phyloP scores from a whole-genome alignment of 2,113 vertebrate species.

The Poeciliopsis turrubarensis region DNA sequence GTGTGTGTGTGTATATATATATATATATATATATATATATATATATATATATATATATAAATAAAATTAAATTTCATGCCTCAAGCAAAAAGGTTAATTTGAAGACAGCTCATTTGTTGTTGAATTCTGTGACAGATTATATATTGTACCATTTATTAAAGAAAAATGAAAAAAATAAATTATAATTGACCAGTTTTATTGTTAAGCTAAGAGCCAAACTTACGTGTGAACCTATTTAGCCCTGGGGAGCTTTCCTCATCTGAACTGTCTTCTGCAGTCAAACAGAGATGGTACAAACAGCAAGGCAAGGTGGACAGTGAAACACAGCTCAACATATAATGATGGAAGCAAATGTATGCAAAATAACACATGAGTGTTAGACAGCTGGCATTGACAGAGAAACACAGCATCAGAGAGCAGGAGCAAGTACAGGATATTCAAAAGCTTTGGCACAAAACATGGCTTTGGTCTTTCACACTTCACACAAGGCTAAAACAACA shows the following conservation, averaged over 20 bases:
- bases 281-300: slow-evolving; percentile 78
- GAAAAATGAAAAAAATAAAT: too few species aligned
- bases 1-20: too few species aligned
- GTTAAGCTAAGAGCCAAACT: slow-evolving; percentile 65
- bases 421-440: slow-evolving; percentile 10
- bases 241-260: slow-evolving; percentile 77
- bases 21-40: too few species aligned
- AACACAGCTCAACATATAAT: slow-evolving; percentile 51
- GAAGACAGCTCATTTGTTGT: too few species aligned
- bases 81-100: too few species aligned
- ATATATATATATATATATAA: too few species aligned
- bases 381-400: slow-evolving; percentile 37
- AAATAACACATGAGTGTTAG: slow-evolving; percentile 50
- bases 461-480: not conserved
- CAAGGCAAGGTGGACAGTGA: slow-evolving; percentile 66
- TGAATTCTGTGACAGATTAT: too few species aligned
- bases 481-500: not conserved
- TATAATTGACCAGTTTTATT: not conserved
- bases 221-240: slow-evolving; percentile 82
- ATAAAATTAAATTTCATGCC: too few species aligned
- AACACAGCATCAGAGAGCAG: slow-evolving; percentile 28
- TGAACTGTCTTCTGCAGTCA: slow-evolving; percentile 81
- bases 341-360: slow-evolving; percentile 49
- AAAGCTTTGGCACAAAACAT: slow-evolving; percentile 15
- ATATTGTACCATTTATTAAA: too few species aligned